Evolutionary conservation across 2,888 invertebrate species (phyloP), one percentile per base, ranked within the genome.

Genomic region (Trachelus tabidus): DNA sequence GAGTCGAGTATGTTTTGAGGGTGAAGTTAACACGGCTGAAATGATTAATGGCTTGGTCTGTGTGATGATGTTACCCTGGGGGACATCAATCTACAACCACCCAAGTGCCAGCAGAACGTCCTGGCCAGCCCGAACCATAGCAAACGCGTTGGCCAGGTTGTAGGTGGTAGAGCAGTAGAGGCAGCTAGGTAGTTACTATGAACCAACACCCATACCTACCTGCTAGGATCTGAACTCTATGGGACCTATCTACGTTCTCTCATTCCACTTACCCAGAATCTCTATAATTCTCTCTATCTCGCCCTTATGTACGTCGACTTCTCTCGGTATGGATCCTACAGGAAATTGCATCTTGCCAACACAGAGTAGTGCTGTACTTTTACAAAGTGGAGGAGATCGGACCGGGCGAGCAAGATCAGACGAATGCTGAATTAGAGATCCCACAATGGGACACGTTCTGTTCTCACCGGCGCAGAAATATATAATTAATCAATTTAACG

Each of bases 1-100:
- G 83, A 80, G 85, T 81, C 82, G 84, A 84, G 85, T 85, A 81
- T 85, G 87, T 86, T 87, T 85, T 84, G 85, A 87, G 85, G 85
- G 83, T 84, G 85, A 88, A 89, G 87, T 86, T 88, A 88, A 86
- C 88, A 83, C 83, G 85, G 84, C 81, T 83, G 84, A 81, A 85
- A 86, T 89, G 89, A 89, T 87, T 89, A 89, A 89, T 88, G 84
- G 84, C 81, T 80, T 78, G 75, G 56, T 77, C 78, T 79, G 76
- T 82, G 81, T 79, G 81, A 80, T 83, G 86, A 87, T 87, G 86
- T 87, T 84, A 83, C 87, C 84, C 86, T 81, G 73, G 85, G 85
- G 87, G 84, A 87, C 85, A 88, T 88, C 87, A 86, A 88, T 89
- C 85, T 87, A 83, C 81, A 78, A 79, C 76, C 79, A 75, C 73